A percentile compares a stretch with the other conserved stretches of the same genome.
Evolutionary conservation across 2,113 vertebrate genomes (phyloP).

Genomic region (Myiozetetes cayanensis): DNA sequence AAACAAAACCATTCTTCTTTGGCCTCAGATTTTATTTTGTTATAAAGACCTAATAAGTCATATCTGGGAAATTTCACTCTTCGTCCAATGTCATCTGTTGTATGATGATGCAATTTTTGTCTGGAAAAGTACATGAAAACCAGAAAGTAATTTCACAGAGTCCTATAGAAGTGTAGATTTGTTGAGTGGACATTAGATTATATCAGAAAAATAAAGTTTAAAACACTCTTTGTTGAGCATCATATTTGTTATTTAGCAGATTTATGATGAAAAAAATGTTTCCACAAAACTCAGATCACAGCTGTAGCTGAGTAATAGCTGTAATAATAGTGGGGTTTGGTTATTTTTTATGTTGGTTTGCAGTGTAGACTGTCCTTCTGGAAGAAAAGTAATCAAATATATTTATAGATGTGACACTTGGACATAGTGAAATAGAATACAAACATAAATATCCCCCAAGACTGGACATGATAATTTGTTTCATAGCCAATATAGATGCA

Average conservation of each 20-base stretch:
- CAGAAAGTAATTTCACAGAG: not conserved
- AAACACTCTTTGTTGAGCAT: not conserved
- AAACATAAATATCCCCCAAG: not conserved
- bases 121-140: not conserved
- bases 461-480: not conserved
- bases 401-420: not conserved
- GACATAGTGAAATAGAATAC: not conserved
- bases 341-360: not conserved
- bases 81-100: not conserved
- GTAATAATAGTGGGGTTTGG: not conserved
- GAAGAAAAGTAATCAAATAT: not conserved
- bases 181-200: not conserved
- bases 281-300: not conserved
- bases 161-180: not conserved
- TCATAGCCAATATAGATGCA: not conserved
- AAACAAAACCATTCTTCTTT: not conserved
- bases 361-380: not conserved
- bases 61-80: not conserved
- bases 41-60: not conserved
- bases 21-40: not conserved
- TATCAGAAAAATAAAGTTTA: conserved; percentile 30
- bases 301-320: not conserved
- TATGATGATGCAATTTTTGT: not conserved
- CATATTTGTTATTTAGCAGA: not conserved
- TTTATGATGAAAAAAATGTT: not conserved